Evolutionary conservation across 64 coral and sea anemone species (phyloP), one percentile per base, ranked within the genome.

Genomic region (Montipora cactus): DNA sequence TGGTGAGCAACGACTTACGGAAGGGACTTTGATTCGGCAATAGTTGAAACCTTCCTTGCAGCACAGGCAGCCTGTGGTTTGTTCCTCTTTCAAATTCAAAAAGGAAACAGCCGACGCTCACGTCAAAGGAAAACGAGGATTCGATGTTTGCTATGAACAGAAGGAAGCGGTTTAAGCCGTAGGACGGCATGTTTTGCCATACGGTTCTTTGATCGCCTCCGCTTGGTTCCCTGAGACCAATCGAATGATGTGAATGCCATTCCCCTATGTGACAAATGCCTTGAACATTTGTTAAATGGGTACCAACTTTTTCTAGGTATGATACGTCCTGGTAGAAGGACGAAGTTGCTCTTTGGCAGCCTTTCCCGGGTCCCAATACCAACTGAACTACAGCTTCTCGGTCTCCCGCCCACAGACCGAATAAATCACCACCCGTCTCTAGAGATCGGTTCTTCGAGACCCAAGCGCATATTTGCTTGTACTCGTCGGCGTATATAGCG

Each of bases 241-340:
- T 89, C 8, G 49, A 81, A 28, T 96, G 92, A 74, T 96, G 95
- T 1, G 95, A 96, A 49, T 96, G 95, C 95, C 95, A 96, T 52
- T 96, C 95, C 6, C 95, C 95, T 68, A 96, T 94, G 59, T 96
- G 95, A 55, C 92, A 96, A 37, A 96, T 74, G 51, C 92, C 79
- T 72, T 96, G 82, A 22, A 81, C 19, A 5, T 58, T 5, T 0
- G 92, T 96, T 48, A 96, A 80, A 4, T 86, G 75, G 5, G 58
- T 52, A 45, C 95, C 95, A 37, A 91, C 81, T 13, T 89, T 88
- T 12, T 90, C 80, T 4, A 96, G 88, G 73, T 96, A 96, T 0
- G 75, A 75, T 6, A 94, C 55, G 75, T 96, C 88, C 91, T 96
- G 95, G 77, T 90, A 96, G 88, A 96, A 96, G 1, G 80, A 94